A percentile compares a stretch with the other conserved stretches of the same genome.
Conservation (phyloP, 2,888 invertebrate species). For the Ormyrus pomaceus region DNA sequence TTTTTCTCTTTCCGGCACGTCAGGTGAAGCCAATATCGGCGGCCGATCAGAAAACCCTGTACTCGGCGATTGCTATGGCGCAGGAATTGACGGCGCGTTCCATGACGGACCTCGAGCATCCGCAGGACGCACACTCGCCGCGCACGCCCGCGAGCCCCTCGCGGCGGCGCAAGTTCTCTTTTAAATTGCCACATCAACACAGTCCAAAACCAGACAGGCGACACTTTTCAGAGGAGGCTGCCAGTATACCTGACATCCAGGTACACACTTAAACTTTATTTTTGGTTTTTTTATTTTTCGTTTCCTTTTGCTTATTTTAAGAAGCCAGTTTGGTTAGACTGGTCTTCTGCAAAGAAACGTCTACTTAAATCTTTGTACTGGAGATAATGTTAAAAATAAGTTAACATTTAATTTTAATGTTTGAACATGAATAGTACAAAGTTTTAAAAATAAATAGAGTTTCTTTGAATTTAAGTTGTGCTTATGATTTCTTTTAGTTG, state of each 20-base stretch:
- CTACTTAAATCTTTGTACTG: no score
- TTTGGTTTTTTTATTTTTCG: constrained; percentile 53
- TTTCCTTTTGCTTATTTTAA: neutral
- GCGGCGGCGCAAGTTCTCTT: constrained; percentile 87
- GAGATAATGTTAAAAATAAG: no score
- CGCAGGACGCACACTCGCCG: constrained; percentile 73
- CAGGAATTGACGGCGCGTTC: constrained; percentile 88
- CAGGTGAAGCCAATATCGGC: constrained; percentile 94
- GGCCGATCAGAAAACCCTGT: constrained; percentile 92
- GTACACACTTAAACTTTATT: constrained; percentile 77
- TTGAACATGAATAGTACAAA: neutral
- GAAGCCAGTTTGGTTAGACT: no score
- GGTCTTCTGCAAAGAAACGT: no score
- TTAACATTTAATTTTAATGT: no score
- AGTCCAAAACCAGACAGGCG: constrained; percentile 84
- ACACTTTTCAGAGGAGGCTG: constrained; percentile 93
- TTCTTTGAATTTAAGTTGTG: neutral
- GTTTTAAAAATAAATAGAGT: neutral
- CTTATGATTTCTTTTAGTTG: constrained; percentile 28
- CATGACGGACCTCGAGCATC: constrained; percentile 74
- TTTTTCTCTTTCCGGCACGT: constrained; percentile 31
- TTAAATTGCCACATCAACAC: constrained; percentile 82
- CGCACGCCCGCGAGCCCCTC: constrained; percentile 76
- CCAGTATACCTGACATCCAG: constrained; percentile 91
- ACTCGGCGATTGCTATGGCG: constrained; percentile 94